phyloP scores from a whole-genome alignment of 2,888 invertebrate genomes.

The Andrena marginata region DNA sequence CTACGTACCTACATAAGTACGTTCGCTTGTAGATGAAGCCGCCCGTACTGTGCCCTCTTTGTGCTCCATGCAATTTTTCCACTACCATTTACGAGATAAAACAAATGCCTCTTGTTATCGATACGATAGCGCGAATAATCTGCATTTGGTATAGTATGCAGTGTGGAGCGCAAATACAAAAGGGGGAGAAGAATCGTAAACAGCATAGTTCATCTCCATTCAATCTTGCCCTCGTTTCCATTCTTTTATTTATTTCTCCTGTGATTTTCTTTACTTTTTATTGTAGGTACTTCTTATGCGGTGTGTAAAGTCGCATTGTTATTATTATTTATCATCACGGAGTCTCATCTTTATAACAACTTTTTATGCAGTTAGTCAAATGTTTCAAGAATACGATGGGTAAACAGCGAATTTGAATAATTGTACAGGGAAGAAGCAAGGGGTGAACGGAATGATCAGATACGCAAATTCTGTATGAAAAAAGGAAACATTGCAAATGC shows the following conservation, averaged over 20 bases:
- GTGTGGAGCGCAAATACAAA: background rate
- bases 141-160: constrained; percentile 2
- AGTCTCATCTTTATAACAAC: background rate
- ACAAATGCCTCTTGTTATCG: constrained; percentile 7
- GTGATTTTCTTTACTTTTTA: no score
- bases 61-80: constrained; percentile 1
- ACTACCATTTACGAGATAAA: background rate
- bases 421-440: no score
- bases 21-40: constrained; percentile 11
- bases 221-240: no score
- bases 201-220: background rate
- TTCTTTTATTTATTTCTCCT: no score
- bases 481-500: background rate
- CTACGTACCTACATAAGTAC: constrained; percentile 50
- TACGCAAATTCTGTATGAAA: background rate
- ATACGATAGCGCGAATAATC: constrained; percentile 42
- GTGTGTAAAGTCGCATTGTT: no score
- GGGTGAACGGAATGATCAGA: no score
- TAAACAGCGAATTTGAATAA: no score
- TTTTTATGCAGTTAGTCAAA: background rate
- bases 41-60: constrained; percentile 7
- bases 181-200: background rate
- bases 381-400: background rate
- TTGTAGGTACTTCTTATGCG: no score
- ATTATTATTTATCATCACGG: background rate